Conservation (phyloP, 2,797 vertebrate genomes). For the Australoheros facetus region DNA sequence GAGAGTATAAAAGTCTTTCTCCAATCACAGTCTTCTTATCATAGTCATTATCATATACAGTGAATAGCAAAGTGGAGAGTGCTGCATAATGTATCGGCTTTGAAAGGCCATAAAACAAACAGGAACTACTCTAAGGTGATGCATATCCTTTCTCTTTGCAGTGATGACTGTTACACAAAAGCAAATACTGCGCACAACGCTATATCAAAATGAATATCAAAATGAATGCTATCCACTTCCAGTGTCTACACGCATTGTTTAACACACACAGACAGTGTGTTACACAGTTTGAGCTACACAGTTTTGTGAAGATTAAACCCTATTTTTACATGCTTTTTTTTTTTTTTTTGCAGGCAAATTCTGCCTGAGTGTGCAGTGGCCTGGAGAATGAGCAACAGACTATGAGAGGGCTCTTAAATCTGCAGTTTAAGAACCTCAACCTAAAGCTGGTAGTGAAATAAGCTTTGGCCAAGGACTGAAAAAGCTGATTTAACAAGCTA, state of each 20-base stretch:
- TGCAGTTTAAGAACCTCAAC: slow-evolving; percentile 48
- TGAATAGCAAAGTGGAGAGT: slow-evolving; percentile 49
- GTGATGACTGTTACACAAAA: slow-evolving; percentile 50
- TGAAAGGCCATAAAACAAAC: slow-evolving; percentile 61
- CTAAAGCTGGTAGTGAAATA: slow-evolving; percentile 28
- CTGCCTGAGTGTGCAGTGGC: slow-evolving; percentile 21
- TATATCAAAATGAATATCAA: slow-evolving; percentile 47
- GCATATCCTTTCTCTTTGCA: slow-evolving; percentile 41
- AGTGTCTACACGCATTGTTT: slow-evolving; percentile 4
- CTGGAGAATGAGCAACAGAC: slow-evolving; percentile 39
- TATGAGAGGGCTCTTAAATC: slow-evolving; percentile 48
- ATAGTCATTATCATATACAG: slow-evolving; percentile 46
- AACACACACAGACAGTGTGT: neutral
- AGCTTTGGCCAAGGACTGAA: slow-evolving; percentile 34
- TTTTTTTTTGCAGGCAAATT: slow-evolving; percentile 17
- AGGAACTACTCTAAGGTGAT: slow-evolving; percentile 52
- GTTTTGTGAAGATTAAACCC: neutral
- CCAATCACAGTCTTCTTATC: slow-evolving; percentile 48
- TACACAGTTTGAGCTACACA: neutral
- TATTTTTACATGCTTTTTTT: slow-evolving; percentile 19
- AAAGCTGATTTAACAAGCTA: slow-evolving; percentile 24
- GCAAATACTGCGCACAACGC: slow-evolving; percentile 26
- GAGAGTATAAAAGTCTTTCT: slow-evolving; percentile 42
- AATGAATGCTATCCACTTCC: slow-evolving; percentile 22
- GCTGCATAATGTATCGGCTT: slow-evolving; percentile 52